These are phyloP conservation scores for Solen grandis DNA, from an alignment of 1,140 invertebrate genomes.

Conservation along the genomic window DNA sequence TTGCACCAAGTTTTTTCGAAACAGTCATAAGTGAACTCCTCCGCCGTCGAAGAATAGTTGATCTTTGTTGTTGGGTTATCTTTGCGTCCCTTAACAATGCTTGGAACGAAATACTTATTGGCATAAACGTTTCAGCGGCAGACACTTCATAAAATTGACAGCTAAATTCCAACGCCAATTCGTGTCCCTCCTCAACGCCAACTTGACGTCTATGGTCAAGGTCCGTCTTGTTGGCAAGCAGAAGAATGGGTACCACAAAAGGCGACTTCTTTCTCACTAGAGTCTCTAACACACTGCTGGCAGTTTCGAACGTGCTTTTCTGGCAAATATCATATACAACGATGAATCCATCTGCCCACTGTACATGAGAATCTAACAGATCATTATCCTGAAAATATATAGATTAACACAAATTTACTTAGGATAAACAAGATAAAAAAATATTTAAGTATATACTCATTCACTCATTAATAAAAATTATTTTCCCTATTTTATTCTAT, in stretches of 20 bases:
- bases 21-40: slow-evolving; percentile 90
- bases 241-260: slow-evolving; percentile 83
- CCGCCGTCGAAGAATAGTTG: slow-evolving; percentile 85
- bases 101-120: slow-evolving; percentile 90
- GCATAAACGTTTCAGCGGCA: slow-evolving; percentile 89
- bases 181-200: slow-evolving; percentile 90
- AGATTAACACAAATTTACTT: neutral
- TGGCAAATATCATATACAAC: slow-evolving; percentile 92
- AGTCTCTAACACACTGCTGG: slow-evolving; percentile 87
- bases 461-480: too few species aligned
- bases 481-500: too few species aligned
- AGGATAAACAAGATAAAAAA: neutral
- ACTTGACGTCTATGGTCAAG: slow-evolving; percentile 90
- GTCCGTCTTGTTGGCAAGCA: slow-evolving; percentile 92
- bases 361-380: slow-evolving; percentile 77
- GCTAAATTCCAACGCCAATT: slow-evolving; percentile 88
- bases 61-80: slow-evolving; percentile 86
- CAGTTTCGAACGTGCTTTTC: slow-evolving; percentile 87
- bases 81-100: slow-evolving; percentile 86
- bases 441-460: too few species aligned
- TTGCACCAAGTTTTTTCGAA: slow-evolving; percentile 83
- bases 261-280: slow-evolving; percentile 82
- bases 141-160: slow-evolving; percentile 94
- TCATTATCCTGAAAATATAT: slow-evolving; percentile 38
- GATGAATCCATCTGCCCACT: slow-evolving; percentile 92